Base-by-base conservation (phyloP, 1,140 invertebrate genomes). In the Drosophila nasuta region DNA sequence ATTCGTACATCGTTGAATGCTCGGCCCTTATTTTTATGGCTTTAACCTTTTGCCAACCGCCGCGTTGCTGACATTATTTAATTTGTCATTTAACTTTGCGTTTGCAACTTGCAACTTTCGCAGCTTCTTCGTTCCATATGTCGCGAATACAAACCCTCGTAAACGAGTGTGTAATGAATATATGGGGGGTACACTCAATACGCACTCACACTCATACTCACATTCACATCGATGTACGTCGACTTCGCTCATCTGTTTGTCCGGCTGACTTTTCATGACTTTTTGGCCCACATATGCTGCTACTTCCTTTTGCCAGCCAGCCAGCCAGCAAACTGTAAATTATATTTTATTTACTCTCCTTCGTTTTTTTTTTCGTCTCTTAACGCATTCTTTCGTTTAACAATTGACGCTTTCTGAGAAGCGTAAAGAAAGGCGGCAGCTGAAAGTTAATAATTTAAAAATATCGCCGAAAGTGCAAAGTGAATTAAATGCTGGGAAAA, bases 31-130 rank as follows among this genome's bases (percentile, higher is more conserved):
- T 88, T 88, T 89, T 88, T 88, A 88, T 88, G 83, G 83, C 85
- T 88, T 88, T 88, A 89, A 88, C 83, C 83, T 88, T 78, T 89
- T 73, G 83, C 38, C 76, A 81, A 83, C 77, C 67, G 70, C 80
- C 83, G 83, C 82, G 79, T 77, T 81, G 85, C 80, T 89, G 85
- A 83, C 83, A 88, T 88, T 88, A 89, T 88, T 88, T 89, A 88
- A 89, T 88, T 88, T 88, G 83, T 88, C 85, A 89, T 88, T 88
- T 88, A 88, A 89, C 77, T 88, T 35, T 20, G 45, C 48, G 25
- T 48, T 48, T 10, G 17, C 10, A 25, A 25, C 48, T 49, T 25
- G 48, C 20, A 28, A 25, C 20, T 49, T 49, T 49, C 35, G 28
- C 51, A 10, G n/a, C 51, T 54, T 30, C 51, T 56, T 33, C 45